A percentile compares a stretch with the other conserved stretches of the same genome.
Evolutionary conservation across 37 sponge, comb jelly and placozoan species (phyloP).

Genomic region (Amphimedon queenslandica): DNA sequence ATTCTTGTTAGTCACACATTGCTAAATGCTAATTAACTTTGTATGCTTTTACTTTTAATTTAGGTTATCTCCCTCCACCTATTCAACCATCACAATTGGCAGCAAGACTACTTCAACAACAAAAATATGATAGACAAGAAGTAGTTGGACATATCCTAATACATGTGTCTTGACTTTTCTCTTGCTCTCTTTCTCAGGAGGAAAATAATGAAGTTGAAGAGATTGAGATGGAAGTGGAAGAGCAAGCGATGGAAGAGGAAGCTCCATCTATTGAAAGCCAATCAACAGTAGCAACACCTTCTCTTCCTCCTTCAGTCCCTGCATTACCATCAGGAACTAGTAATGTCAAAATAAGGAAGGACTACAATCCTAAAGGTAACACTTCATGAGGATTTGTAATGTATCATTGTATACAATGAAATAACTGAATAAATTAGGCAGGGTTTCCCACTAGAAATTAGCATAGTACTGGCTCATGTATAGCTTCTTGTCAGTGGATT

Average conservation of each 20-base stretch:
- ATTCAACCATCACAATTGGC: conserved; percentile 86
- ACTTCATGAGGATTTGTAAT: neutral
- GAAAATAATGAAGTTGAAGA: conserved; percentile 72
- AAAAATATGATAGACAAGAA: conserved; percentile 79
- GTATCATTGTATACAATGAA: no score
- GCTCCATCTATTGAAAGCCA: neutral
- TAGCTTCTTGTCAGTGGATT: neutral
- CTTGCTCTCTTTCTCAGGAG: conserved; percentile 9
- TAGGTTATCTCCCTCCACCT: conserved; percentile 92
- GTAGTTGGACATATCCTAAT: no score
- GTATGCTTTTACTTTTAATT: neutral
- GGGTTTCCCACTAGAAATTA: neutral
- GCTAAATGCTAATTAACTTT: no score
- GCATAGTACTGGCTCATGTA: neutral
- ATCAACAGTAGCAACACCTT: neutral
- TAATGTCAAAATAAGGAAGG: conserved; percentile 57
- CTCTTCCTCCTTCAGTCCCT: neutral
- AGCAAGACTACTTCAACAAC: conserved; percentile 82
- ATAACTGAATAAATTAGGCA: neutral
- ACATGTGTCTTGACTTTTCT: no score
- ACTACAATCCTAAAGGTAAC: conserved; percentile 87
- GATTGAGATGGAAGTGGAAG: conserved; percentile 93
- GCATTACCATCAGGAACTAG: conserved; percentile 3
- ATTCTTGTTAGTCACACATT: no score
- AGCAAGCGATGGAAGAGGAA: conserved; percentile 30